Percentiles rank a stretch among this genome's conserved stretches.
Conservation (phyloP, 2,113 vertebrate species). For the Colius striatus region DNA sequence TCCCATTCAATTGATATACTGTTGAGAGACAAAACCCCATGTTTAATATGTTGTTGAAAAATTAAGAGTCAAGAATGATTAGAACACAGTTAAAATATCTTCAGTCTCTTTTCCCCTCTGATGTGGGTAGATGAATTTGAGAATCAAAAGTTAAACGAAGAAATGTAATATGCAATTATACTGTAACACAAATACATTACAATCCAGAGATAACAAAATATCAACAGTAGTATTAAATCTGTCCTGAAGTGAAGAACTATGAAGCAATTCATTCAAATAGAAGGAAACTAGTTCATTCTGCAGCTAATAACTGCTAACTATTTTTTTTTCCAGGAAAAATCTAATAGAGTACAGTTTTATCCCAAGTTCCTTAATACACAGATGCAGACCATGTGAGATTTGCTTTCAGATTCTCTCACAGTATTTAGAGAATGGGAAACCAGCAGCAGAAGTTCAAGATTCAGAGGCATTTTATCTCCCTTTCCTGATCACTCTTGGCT, state of each 20-base stretch:
- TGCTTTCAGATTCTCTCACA: neutral
- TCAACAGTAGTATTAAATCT: conserved; percentile 58
- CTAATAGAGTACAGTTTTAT: neutral
- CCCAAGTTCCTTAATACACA: neutral
- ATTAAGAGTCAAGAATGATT: conserved; percentile 56
- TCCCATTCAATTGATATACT: neutral
- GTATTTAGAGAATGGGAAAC: neutral
- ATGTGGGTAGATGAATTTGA: conserved; percentile 38
- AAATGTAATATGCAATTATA: conserved; percentile 60
- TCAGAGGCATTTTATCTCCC: neutral
- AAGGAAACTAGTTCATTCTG: conserved; percentile 15
- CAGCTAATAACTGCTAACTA: neutral
- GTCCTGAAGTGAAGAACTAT: conserved; percentile 56
- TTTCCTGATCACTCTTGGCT: neutral
- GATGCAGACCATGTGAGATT: neutral
- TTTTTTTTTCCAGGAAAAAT: neutral
- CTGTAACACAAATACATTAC: conserved; percentile 60
- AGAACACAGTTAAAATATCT: conserved; percentile 60
- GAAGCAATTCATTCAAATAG: conserved; percentile 60
- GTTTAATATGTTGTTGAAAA: conserved; percentile 24
- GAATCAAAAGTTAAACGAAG: conserved; percentile 63
- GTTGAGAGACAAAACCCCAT: neutral
- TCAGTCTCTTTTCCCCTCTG: conserved; percentile 50
- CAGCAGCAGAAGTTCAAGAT: neutral
- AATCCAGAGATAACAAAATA: conserved; percentile 62